Percentiles rank a stretch among this genome's conserved stretches.
phyloP scores from a whole-genome alignment of 2,113 vertebrate species.

The Tragelaphus scriptus region DNA sequence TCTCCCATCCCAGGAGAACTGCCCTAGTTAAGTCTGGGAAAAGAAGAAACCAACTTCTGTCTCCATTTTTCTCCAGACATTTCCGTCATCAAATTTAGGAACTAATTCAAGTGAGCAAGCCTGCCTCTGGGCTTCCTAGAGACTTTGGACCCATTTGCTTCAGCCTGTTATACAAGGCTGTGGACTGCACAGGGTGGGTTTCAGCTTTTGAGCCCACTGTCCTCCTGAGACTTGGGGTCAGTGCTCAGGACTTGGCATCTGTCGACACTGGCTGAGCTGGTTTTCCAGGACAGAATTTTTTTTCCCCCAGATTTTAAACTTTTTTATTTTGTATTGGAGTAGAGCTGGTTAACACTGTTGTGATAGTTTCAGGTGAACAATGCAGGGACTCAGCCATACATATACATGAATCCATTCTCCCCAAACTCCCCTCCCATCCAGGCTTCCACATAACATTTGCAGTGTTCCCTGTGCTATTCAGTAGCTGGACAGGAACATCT shows the following conservation, averaged over 20 bases:
- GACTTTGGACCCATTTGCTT: not conserved
- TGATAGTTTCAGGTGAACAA: not conserved
- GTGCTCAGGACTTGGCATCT: not conserved
- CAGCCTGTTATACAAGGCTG: not conserved
- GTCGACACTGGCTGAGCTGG: not conserved
- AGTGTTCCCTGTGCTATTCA: not conserved
- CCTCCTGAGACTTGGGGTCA: not conserved
- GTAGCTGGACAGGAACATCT: not conserved
- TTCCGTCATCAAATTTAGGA: conserved; percentile 3
- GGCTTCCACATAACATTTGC: not conserved
- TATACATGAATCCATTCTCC: not conserved
- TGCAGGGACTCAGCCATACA: not conserved
- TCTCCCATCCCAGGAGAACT: not conserved
- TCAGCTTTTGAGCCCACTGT: not conserved
- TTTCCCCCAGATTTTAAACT: not conserved
- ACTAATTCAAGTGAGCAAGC: not conserved
- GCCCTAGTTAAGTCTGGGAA: conserved; percentile 39
- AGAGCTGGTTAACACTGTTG: not conserved
- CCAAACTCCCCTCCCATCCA: not conserved
- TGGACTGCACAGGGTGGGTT: not conserved
- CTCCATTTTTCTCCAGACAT: not conserved
- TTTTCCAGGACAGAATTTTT: not conserved
- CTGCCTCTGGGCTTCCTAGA: not conserved
- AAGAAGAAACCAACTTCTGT: not conserved
- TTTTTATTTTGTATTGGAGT: not conserved